Percentiles rank a stretch among this genome's conserved stretches.
Evolutionary conservation across 2,888 invertebrate genomes (phyloP).

Genomic region (Thera obeliscata): DNA sequence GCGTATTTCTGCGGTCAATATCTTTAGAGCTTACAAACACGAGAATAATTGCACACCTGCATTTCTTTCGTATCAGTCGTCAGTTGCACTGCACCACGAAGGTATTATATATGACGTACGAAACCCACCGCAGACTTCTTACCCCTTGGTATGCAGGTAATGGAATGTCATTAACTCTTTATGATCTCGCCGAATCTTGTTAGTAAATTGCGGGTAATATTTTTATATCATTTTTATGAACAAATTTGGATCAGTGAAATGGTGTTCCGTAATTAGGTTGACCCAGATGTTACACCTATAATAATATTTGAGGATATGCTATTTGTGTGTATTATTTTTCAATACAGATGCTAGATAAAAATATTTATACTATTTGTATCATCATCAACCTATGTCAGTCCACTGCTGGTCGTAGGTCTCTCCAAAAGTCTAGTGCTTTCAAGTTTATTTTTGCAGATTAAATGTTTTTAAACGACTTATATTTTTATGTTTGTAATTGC

Average conservation of each 20-base stretch:
- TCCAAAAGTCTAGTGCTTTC: too few species aligned
- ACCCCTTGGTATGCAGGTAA: conserved; percentile 16
- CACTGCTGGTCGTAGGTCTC: too few species aligned
- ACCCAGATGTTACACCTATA: conserved; percentile 12
- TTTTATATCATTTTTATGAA: conserved; percentile 26
- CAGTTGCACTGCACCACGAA: too few species aligned
- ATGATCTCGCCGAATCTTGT: conserved; percentile 42
- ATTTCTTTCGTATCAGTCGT: too few species aligned
- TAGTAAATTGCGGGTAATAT: conserved; percentile 35
- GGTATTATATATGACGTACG: background rate
- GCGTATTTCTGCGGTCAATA: too few species aligned
- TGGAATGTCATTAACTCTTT: conserved; percentile 28
- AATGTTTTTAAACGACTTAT: too few species aligned
- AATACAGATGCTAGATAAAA: background rate
- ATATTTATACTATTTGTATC: too few species aligned
- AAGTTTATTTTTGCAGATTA: too few species aligned
- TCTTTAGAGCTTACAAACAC: too few species aligned
- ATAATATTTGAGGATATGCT: background rate
- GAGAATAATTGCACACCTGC: too few species aligned
- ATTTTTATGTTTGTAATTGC: too few species aligned
- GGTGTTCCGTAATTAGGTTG: conserved; percentile 17
- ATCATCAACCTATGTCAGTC: too few species aligned
- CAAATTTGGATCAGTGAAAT: conserved; percentile 24
- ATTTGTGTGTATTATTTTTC: background rate
- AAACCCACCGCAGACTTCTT: conserved; percentile 5